Evolutionary conservation across 2,797 vertebrate species (phyloP).

Genomic region (Peromyscus nudipes): DNA sequence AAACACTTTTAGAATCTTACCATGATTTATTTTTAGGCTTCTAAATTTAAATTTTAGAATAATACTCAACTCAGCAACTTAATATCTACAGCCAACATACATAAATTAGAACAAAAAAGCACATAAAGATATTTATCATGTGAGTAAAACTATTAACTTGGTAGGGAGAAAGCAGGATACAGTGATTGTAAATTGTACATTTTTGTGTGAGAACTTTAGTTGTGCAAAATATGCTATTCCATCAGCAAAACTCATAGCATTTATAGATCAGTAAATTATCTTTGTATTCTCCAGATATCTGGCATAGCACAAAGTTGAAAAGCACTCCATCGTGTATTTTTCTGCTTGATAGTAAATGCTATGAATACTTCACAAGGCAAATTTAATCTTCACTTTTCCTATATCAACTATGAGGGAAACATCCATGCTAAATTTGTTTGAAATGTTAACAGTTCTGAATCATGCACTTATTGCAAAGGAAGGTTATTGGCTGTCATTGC

Average conservation of each 20-base stretch:
- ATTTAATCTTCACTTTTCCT: constrained; percentile 72
- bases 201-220: constrained; percentile 61
- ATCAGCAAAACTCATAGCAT: constrained; percentile 74
- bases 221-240: constrained; percentile 70
- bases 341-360: constrained; percentile 49
- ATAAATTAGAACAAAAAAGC: constrained; percentile 73
- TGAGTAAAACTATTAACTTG: constrained; percentile 44
- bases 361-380: constrained; percentile 63
- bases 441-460: constrained; percentile 56
- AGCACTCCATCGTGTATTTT: constrained; percentile 56
- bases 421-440: constrained; percentile 44
- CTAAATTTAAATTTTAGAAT: constrained; percentile 72
- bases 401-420: background rate
- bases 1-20: constrained; percentile 57
- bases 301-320: constrained; percentile 71
- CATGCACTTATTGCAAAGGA: constrained; percentile 33
- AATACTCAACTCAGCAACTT: constrained; percentile 70
- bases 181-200: constrained; percentile 68
- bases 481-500: background rate
- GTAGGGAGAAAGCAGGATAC: background rate
- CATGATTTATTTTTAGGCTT: constrained; percentile 55
- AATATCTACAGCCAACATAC: constrained; percentile 53
- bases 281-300: constrained; percentile 67
- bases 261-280: constrained; percentile 77
- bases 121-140: constrained; percentile 40